Evolutionary conservation across 23 tunicate genomes (phyloP).

Genomic region (Halocynthia aurantium): DNA sequence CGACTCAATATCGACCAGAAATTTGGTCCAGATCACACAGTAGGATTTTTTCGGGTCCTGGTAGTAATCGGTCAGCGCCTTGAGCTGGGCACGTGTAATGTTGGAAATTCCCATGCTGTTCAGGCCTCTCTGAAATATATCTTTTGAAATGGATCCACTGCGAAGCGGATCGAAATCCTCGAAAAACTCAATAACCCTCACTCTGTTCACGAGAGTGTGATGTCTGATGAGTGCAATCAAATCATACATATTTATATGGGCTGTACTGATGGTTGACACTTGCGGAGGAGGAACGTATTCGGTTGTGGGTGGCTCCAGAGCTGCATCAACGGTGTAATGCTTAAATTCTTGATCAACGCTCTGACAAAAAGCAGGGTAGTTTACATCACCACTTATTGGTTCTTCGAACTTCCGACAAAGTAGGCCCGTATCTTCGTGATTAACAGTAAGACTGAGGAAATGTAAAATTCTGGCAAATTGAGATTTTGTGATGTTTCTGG

Average conservation of each 20-base stretch:
- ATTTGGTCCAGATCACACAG: slow-evolving; percentile 41
- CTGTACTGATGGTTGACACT: slow-evolving; percentile 30
- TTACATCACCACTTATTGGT: slow-evolving; percentile 83
- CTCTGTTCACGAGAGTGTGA: slow-evolving; percentile 52
- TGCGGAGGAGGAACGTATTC: slow-evolving; percentile 56
- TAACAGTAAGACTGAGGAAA: slow-evolving; percentile 41
- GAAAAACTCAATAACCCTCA: slow-evolving; percentile 73
- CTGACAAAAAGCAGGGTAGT: slow-evolving; percentile 94
- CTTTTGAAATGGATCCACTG: slow-evolving; percentile 66
- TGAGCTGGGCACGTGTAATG: slow-evolving; percentile 40
- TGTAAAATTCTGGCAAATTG: slow-evolving; percentile 80
- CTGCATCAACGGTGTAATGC: slow-evolving; percentile 77
- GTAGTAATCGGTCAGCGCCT: slow-evolving; percentile 43
- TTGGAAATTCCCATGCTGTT: slow-evolving; percentile 73
- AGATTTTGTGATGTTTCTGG: slow-evolving; percentile 75
- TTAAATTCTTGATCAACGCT: slow-evolving; percentile 77
- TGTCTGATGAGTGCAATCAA: slow-evolving; percentile 62
- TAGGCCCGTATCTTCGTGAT: slow-evolving; percentile 41
- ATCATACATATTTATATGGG: slow-evolving; percentile 55
- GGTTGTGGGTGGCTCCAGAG: slow-evolving; percentile 40
- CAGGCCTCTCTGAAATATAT: slow-evolving; percentile 62
- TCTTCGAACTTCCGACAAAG: slow-evolving; percentile 75
- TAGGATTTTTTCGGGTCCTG: slow-evolving; percentile 59
- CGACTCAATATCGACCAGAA: slow-evolving; percentile 62
- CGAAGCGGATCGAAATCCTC: slow-evolving; percentile 72